These are phyloP conservation scores for Andinoacara biseriatus DNA, from an alignment of 2,113 vertebrate genomes.

Conservation along the genomic window DNA sequence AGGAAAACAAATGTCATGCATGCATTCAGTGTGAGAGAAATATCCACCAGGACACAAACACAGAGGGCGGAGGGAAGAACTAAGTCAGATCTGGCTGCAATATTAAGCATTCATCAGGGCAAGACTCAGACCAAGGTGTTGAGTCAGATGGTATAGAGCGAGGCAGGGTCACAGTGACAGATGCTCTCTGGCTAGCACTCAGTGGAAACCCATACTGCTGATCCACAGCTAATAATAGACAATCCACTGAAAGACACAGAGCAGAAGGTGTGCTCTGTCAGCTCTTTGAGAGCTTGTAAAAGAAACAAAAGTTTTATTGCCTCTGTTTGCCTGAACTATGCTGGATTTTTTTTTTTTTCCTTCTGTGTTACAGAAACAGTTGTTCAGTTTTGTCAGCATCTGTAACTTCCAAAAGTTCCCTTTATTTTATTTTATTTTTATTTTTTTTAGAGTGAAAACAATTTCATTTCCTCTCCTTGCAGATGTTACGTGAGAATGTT, in stretches of 20 bases:
- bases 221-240: slow-evolving; percentile 62
- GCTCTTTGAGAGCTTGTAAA: slow-evolving; percentile 45
- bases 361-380: slow-evolving; percentile 4
- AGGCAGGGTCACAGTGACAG: slow-evolving; percentile 46
- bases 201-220: slow-evolving; percentile 59
- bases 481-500: not conserved
- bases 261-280: slow-evolving; percentile 35
- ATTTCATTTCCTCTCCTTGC: not conserved
- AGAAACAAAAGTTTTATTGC: slow-evolving; percentile 30
- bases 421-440: not conserved
- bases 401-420: slow-evolving; percentile 1
- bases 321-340: slow-evolving; percentile 23
- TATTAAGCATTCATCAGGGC: slow-evolving; percentile 37
- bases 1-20: not conserved
- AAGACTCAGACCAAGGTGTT: slow-evolving; percentile 43
- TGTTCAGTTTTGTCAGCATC: slow-evolving; percentile 1
- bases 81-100: slow-evolving; percentile 17
- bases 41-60: slow-evolving; percentile 15
- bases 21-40: not conserved
- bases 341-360: not conserved
- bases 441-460: not conserved
- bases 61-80: not conserved
- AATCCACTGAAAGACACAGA: slow-evolving; percentile 33
- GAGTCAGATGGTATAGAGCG: slow-evolving; percentile 45
- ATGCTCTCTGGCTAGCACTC: slow-evolving; percentile 57